A percentile compares a stretch with the other conserved stretches of the same genome.
Evolutionary conservation across 2,113 vertebrate species (phyloP).

Genomic region (Tapirus terrestris): DNA sequence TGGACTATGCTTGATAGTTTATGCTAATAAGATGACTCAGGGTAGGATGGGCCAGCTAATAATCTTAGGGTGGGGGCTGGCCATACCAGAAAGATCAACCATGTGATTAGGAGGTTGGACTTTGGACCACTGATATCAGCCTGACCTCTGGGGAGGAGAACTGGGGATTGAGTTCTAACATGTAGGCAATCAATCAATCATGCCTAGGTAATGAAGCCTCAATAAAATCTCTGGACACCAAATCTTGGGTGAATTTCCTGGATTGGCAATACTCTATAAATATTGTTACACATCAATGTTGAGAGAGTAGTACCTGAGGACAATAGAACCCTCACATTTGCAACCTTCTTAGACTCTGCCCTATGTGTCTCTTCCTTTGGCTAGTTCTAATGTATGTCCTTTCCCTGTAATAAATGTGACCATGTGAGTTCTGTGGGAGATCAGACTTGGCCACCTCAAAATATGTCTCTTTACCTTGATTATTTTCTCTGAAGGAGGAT

Average conservation of each 20-base stretch:
- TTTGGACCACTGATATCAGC: background rate
- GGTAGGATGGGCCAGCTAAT: background rate
- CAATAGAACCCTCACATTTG: background rate
- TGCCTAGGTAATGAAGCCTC: no score
- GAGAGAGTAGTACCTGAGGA: background rate
- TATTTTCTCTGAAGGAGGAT: no score
- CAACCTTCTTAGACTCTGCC: background rate
- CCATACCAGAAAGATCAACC: background rate
- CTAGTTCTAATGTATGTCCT: background rate
- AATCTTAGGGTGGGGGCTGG: background rate
- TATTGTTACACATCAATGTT: background rate
- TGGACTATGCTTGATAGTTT: background rate
- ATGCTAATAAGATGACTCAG: background rate
- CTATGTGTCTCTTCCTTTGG: background rate
- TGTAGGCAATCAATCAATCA: background rate
- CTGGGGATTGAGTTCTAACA: background rate
- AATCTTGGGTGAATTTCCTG: background rate
- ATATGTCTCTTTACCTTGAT: no score
- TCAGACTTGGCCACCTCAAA: no score
- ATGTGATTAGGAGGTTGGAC: background rate
- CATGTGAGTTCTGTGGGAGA: background rate
- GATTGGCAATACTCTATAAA: background rate
- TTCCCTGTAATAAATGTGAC: background rate
- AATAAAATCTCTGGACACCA: background rate
- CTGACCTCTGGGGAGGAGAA: background rate